phyloP scores from a whole-genome alignment of 2,888 invertebrate species.

The Drosophila siamana region DNA sequence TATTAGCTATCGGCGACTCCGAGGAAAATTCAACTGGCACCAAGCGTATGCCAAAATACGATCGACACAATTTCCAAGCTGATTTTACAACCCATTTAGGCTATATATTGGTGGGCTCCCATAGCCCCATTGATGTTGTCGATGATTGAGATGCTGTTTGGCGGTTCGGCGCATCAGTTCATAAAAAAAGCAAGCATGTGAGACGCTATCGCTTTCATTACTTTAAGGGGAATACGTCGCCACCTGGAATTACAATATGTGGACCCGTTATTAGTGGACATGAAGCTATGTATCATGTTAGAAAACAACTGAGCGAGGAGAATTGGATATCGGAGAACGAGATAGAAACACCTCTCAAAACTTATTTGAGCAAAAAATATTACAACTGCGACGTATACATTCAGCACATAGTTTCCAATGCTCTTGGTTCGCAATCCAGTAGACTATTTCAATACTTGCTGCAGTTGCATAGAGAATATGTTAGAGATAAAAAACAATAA shows the following conservation, averaged over 20 bases:
- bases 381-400: slow-evolving; percentile 4
- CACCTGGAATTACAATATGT: background rate
- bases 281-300: background rate
- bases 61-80: background rate
- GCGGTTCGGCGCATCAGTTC: slow-evolving; percentile 1
- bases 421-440: background rate
- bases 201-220: slow-evolving; percentile 27
- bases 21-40: background rate
- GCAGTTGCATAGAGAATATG: slow-evolving; percentile 10
- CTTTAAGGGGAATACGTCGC: background rate
- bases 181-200: slow-evolving; percentile 8
- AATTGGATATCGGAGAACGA: slow-evolving; percentile 9
- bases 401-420: slow-evolving; percentile 3
- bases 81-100: slow-evolving; percentile 14
- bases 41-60: background rate
- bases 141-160: slow-evolving; percentile 24
- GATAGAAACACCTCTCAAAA: slow-evolving; percentile 15
- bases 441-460: slow-evolving; percentile 4
- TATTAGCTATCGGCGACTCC: slow-evolving; percentile 35
- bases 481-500: background rate
- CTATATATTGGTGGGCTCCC: slow-evolving; percentile 15
- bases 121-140: background rate
- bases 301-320: background rate
- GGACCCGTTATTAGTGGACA: background rate
- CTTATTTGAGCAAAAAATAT: background rate